Base-by-base conservation (phyloP, 2,113 vertebrate genomes). In the Microcebus murinus region DNA sequence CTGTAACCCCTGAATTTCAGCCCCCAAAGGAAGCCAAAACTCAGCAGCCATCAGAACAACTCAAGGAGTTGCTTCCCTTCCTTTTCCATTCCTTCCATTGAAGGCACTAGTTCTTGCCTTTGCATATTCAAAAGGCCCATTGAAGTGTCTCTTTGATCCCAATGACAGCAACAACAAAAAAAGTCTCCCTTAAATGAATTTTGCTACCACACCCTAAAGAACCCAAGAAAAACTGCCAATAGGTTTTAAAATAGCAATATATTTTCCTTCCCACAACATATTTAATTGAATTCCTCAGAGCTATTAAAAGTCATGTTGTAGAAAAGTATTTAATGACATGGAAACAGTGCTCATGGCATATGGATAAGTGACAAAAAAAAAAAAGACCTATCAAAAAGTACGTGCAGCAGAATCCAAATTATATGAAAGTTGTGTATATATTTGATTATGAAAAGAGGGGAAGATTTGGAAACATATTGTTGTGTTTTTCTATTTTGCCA, bases 281-380 rank as follows among this genome's bases (percentile, higher is more conserved):
- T 91, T 92, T 88, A 97, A 95, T 95, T 94, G 93, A 97, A 95
- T 91, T 96, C 73, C 73, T 94, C 61, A 87, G 74, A 83, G 61
- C 68, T 82, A 96, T 97, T 96, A 91, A 97, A 95, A 96, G 74
- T 96, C 91, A 91, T 97, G 77, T 77, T 89, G 67, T 79, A 95
- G 93, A 94, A 83, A 94, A 96, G 82, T 94, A 94, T 96, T 97
- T 94, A 97, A 97, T 95, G 86, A 95, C 86, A 94, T 70, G 63
- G 91, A 95, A 96, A 96, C 61, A 90, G 42, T 91, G 83, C 80
- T 96, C 74, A n/a, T 88, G 88, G 91, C 61, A 94, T 93, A 89
- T 91, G 87, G 91, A 79, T 95, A 96, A 96, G 93, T 91, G 82
- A 96, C 73, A 88, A 81, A 87, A 85, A 92, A 92, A 81, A 87